Base-by-base conservation (phyloP, 1,140 invertebrate genomes). In the Lepidostoma basale region DNA sequence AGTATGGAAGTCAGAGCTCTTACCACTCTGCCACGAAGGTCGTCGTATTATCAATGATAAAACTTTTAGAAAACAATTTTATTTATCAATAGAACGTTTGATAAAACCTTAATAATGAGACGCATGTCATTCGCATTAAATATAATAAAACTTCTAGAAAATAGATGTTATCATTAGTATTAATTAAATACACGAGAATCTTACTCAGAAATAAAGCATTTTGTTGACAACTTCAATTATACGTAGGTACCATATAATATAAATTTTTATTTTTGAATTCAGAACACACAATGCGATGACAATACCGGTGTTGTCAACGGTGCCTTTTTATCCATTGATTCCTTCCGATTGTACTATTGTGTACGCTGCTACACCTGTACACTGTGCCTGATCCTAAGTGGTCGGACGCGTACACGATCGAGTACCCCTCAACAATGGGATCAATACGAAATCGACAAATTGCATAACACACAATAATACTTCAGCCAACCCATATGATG, bases 391-490 rank as follows among this genome's bases (percentile, higher is more conserved):
- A n/a, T n/a, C n/a, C n/a, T n/a, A n/a, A n/a, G n/a, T 22, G 10
- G 9, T 18, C 1, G 14, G 26, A 30, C 26, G n/a, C 16, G 36
- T 33, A 20, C 52, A 18, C 52, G 28, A 39, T 33, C 20, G 52
- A 33, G 26, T 33, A 33, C 28, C 12, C 52, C 18, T 1, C 39
- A 36, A 66, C 63, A 66, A 66, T 28, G 36, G 23, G 49, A 66
- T 66, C 63, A 66, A 66, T 66, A 44, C 56, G 49, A 66, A 28
- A 66, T 66, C 52, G 63, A 66, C 63, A 58, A 66, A 66, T 66
- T 12, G 63, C 58, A 42, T 66, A 36, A 42, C 14, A 42, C 39
- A 42, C 30, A 12, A 26, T n/a, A n/a, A n/a, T n/a, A n/a, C n/a
- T n/a, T n/a, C n/a, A 26, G 25, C 28, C 22, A 18, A n/a, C n/a